Conservation (phyloP, 2,888 invertebrate species). For the Ecliptopera silaceata region DNA sequence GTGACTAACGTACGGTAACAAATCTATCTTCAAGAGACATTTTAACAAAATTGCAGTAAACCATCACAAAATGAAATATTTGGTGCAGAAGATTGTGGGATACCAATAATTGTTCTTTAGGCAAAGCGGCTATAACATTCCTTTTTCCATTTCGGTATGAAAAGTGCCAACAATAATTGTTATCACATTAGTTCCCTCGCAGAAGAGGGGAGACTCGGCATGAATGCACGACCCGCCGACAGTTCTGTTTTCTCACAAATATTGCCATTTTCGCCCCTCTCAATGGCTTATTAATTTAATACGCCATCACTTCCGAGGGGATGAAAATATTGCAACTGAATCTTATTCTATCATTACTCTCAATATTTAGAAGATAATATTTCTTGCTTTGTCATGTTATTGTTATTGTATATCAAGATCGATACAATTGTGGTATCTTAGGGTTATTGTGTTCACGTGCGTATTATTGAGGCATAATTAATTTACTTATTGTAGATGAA, state of each 20-base stretch:
- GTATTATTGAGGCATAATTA: no score
- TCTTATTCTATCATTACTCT: constrained; percentile 11
- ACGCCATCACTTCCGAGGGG: constrained; percentile 52
- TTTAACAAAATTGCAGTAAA: neutral
- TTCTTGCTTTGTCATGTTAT: constrained; percentile 10
- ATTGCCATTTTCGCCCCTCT: constrained; percentile 46
- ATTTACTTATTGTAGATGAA: no score
- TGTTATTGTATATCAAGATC: no score
- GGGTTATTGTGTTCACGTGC: no score
- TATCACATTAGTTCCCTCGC: constrained; percentile 47
- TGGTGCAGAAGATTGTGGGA: neutral
- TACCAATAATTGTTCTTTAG: neutral
- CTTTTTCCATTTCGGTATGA: constrained; percentile 34
- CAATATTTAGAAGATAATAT: constrained; percentile 18
- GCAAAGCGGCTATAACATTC: constrained; percentile 22
- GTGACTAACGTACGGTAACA: constrained; percentile 53
- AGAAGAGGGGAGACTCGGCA: constrained; percentile 41
- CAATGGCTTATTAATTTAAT: constrained; percentile 61
- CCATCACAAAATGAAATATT: no score
- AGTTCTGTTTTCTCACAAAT: constrained; percentile 46
- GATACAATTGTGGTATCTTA: no score
- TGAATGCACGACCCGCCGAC: constrained; percentile 14
- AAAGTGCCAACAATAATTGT: constrained; percentile 50
- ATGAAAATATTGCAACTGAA: constrained; percentile 43
- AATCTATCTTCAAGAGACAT: constrained; percentile 18